Evolutionary conservation across 2,888 invertebrate species (phyloP).

Genomic region (Neria commutata): DNA sequence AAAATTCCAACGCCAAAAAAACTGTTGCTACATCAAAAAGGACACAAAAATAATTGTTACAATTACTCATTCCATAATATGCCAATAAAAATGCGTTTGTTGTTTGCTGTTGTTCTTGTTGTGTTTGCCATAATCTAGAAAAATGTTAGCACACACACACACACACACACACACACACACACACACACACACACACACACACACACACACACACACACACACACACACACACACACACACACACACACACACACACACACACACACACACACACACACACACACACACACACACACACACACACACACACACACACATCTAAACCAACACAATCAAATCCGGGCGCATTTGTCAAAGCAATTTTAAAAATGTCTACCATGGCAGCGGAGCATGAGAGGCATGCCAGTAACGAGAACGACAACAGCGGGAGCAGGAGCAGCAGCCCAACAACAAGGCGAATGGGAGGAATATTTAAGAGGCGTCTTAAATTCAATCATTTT

Average conservation of each 20-base stretch:
- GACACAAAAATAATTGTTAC: constrained; percentile 11
- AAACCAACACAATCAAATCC: not conserved
- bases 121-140: not conserved
- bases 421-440: too few relatives aligned
- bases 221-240: too few relatives aligned
- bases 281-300: constrained; percentile 27
- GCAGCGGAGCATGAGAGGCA: too few relatives aligned
- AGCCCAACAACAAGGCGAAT: too few relatives aligned
- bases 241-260: constrained; percentile 35
- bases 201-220: too few relatives aligned
- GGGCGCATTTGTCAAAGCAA: too few relatives aligned
- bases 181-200: too few relatives aligned
- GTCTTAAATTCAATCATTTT: too few relatives aligned
- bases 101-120: not conserved
- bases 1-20: not conserved
- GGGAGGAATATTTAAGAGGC: too few relatives aligned
- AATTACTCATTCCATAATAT: constrained; percentile 15
- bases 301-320: constrained; percentile 1
- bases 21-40: not conserved
- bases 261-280: constrained; percentile 43
- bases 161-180: too few relatives aligned
- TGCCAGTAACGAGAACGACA: too few relatives aligned
- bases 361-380: too few relatives aligned
- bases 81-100: constrained; percentile 9
- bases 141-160: constrained; percentile 17